Evolutionary conservation across 2,113 vertebrate genomes (phyloP).

Genomic region (Oplegnathus fasciatus): DNA sequence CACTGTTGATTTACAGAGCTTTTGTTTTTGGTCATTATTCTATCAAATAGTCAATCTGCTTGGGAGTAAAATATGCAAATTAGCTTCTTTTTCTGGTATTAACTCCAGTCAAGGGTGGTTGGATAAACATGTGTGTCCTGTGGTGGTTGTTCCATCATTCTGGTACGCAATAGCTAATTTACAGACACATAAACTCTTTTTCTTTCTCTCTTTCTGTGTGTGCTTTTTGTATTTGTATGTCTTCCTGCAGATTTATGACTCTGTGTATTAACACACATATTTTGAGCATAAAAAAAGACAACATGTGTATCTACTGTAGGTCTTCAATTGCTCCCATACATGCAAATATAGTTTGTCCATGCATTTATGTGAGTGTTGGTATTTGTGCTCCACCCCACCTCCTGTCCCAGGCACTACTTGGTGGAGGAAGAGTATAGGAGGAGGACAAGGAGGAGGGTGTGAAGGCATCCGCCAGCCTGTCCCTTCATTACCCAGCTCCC

Average conservation of each 20-base stretch:
- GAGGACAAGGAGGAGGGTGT: conserved; percentile 28
- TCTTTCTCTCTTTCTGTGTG: conserved; percentile 7
- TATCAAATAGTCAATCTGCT: conserved; percentile 68
- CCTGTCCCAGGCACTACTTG: conserved; percentile 56
- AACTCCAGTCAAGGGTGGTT: conserved; percentile 52
- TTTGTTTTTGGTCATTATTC: conserved; percentile 65
- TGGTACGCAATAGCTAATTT: neutral
- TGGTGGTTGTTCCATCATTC: conserved; percentile 40
- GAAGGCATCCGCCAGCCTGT: conserved; percentile 62
- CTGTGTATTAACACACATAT: conserved; percentile 4
- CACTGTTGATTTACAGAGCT: conserved; percentile 69
- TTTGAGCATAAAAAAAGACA: neutral
- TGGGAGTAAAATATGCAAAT: conserved; percentile 72
- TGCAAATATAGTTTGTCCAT: conserved; percentile 38
- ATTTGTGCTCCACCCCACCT: conserved; percentile 69
- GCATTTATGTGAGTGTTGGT: conserved; percentile 37
- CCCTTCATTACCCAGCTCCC: conserved; percentile 64
- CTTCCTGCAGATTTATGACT: neutral
- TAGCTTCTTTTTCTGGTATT: conserved; percentile 54
- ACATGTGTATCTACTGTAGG: neutral
- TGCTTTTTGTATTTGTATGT: neutral
- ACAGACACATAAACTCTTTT: conserved; percentile 4
- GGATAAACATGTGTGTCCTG: conserved; percentile 53
- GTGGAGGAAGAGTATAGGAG: conserved; percentile 43
- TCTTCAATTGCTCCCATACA: conserved; percentile 17